phyloP scores from a whole-genome alignment of 2,888 invertebrate genomes.

The Sinelater perroti region DNA sequence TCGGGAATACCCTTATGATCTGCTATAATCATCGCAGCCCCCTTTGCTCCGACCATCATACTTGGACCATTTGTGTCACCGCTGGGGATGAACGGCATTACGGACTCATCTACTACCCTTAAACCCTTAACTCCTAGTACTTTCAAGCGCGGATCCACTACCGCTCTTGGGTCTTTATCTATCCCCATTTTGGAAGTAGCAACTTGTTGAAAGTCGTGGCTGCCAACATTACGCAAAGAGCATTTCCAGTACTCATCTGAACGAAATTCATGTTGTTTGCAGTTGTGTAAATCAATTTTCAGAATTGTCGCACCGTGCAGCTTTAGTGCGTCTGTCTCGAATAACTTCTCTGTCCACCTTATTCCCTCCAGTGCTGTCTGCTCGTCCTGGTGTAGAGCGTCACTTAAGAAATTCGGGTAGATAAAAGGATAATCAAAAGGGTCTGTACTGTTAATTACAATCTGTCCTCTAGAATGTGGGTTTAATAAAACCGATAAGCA shows the following conservation, averaged over 20 bases:
- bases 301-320: conserved; percentile 55
- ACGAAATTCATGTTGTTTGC: conserved; percentile 55
- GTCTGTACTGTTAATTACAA: conserved; percentile 65
- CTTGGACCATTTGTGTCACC: conserved; percentile 65
- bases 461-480: conserved; percentile 64
- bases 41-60: conserved; percentile 66
- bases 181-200: conserved; percentile 77
- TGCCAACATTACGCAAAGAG: conserved; percentile 51
- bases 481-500: conserved; percentile 84
- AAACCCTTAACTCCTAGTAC: conserved; percentile 63
- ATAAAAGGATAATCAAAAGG: conserved; percentile 68
- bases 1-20: too few species aligned
- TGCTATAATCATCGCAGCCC: conserved; percentile 62
- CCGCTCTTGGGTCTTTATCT: conserved; percentile 64
- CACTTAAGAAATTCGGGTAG: conserved; percentile 69
- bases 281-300: conserved; percentile 60
- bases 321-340: conserved; percentile 59
- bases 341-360: conserved; percentile 57
- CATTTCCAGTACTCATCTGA: conserved; percentile 65
- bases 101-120: conserved; percentile 61
- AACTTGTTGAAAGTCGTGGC: conserved; percentile 51
- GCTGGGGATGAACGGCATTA: conserved; percentile 62
- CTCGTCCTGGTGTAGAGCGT: conserved; percentile 61
- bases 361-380: conserved; percentile 63
- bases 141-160: conserved; percentile 73